A percentile compares a stretch with the other conserved stretches of the same genome.
phyloP scores from a whole-genome alignment of 2,888 invertebrate genomes.

The Frankliniella fusca region DNA sequence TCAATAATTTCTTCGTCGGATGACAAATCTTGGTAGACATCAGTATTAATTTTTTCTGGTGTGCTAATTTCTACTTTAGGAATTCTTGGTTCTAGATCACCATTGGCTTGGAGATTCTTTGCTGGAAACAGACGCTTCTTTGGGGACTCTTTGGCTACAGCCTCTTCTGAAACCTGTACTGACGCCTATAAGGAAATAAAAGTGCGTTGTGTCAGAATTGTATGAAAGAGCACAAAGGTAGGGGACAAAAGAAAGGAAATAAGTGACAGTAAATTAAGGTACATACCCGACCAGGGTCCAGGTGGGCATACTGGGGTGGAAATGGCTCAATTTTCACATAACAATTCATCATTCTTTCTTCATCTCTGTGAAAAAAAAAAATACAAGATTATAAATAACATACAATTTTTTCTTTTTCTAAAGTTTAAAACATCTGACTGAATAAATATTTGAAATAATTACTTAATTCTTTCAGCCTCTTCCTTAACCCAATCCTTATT shows the following conservation, averaged over 20 bases:
- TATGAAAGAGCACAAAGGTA: too few relatives aligned
- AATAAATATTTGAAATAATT: neutral
- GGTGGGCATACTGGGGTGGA: neutral
- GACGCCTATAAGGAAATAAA: too few relatives aligned
- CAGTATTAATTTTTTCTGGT: neutral
- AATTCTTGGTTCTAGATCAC: neutral
- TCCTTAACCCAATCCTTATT: conserved; percentile 9
- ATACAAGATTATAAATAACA: neutral
- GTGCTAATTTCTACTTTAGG: neutral
- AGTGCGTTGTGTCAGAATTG: too few relatives aligned
- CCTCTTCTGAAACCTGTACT: too few relatives aligned
- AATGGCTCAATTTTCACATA: neutral
- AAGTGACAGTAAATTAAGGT: too few relatives aligned
- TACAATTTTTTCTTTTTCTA: neutral
- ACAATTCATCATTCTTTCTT: conserved; percentile 4
- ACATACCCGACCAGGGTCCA: neutral
- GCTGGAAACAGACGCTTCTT: too few relatives aligned
- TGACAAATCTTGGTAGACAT: neutral
- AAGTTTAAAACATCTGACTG: neutral
- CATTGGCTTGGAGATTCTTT: neutral
- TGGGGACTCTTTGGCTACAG: too few relatives aligned
- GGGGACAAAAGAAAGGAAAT: too few relatives aligned
- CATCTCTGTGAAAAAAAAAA: neutral
- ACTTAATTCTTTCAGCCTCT: neutral
- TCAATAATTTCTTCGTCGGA: neutral